Evolutionary conservation across 2,888 invertebrate genomes (phyloP).

Genomic region (Pristionchus arcanus): DNA sequence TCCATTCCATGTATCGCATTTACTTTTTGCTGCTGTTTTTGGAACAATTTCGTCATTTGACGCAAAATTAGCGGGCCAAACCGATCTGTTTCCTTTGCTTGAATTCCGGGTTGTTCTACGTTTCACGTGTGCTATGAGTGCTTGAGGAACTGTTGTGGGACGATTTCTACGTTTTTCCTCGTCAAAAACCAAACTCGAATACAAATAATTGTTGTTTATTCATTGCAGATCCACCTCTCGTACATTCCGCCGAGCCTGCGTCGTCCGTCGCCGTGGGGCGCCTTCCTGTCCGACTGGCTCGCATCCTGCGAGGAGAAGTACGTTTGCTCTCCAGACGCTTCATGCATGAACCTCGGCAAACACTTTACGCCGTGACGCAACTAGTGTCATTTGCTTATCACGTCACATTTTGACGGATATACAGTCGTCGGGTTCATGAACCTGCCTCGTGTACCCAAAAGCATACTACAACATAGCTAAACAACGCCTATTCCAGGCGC

Average conservation of each 20-base stretch:
- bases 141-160: not conserved
- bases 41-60: not conserved
- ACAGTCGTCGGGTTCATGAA: no score
- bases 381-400: no score
- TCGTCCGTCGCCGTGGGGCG: constrained; percentile 5
- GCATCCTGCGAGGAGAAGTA: not conserved
- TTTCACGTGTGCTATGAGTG: not conserved
- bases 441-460: no score
- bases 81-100: not conserved
- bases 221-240: constrained; percentile 20
- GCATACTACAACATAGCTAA: no score
- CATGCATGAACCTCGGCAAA: not conserved
- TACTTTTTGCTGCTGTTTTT: no score
- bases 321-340: no score
- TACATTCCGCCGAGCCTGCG: constrained; percentile 17
- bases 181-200: not conserved
- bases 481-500: no score
- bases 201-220: not conserved
- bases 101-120: not conserved
- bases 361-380: no score
- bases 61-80: not conserved
- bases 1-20: no score
- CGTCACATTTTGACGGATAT: no score
- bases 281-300: constrained; percentile 6
- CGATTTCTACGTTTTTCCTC: not conserved